A percentile compares a stretch with the other conserved stretches of the same genome.
Evolutionary conservation across 64 coral and sea anemone genomes (phyloP).

Genomic region (Actinia equina): DNA sequence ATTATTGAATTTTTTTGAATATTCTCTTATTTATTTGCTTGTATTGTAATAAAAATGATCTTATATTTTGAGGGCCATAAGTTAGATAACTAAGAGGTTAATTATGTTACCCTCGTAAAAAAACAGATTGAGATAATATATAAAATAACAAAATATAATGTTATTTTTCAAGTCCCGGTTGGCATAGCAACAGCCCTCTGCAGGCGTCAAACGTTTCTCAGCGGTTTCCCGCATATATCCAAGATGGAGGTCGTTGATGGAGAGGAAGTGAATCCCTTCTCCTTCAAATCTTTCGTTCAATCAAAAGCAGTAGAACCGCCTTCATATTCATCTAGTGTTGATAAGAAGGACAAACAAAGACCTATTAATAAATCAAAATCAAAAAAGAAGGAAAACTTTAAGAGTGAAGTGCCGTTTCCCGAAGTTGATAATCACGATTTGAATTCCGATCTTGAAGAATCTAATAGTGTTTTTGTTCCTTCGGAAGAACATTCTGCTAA

Average conservation of each 20-base stretch:
- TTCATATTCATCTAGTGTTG: background rate
- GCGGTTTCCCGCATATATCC: background rate
- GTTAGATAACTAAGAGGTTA: too few relatives aligned
- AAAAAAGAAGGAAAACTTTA: background rate
- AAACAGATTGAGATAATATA: too few relatives aligned
- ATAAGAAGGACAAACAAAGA: background rate
- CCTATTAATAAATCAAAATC: background rate
- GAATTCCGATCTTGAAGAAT: background rate
- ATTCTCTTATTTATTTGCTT: too few relatives aligned
- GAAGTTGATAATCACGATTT: constrained; percentile 3
- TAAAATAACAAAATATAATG: too few relatives aligned
- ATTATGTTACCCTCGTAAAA: too few relatives aligned
- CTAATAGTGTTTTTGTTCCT: background rate
- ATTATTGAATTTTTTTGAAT: too few relatives aligned
- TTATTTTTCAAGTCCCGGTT: background rate
- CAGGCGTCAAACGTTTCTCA: background rate
- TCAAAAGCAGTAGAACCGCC: background rate
- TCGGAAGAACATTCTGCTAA: background rate
- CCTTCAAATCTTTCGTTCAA: constrained; percentile 29
- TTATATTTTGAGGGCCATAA: too few relatives aligned
- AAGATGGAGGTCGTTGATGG: constrained; percentile 15
- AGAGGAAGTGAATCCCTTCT: constrained; percentile 31
- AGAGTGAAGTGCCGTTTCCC: constrained; percentile 12
- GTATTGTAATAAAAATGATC: too few relatives aligned
- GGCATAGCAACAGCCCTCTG: background rate